Evolutionary conservation across 2,888 invertebrate species (phyloP).

Genomic region (Mythimna albipuncta): DNA sequence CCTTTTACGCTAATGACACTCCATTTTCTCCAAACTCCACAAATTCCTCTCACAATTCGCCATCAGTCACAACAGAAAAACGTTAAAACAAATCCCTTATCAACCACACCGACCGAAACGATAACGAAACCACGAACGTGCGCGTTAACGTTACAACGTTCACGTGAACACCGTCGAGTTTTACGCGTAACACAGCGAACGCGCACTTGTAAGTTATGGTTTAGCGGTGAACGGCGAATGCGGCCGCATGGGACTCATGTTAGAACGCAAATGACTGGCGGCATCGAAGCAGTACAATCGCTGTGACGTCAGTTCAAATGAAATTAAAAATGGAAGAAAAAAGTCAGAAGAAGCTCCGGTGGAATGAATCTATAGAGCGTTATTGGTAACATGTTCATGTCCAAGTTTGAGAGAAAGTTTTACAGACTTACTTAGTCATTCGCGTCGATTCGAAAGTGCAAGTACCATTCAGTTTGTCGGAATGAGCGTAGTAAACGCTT

Average conservation of each 20-base stretch:
- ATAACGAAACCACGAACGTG: slow-evolving; percentile 69
- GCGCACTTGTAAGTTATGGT: slow-evolving; percentile 67
- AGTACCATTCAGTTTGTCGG: slow-evolving; percentile 72
- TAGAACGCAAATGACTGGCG: slow-evolving; percentile 82
- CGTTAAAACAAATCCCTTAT: slow-evolving; percentile 73
- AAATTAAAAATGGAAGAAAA: slow-evolving; percentile 80
- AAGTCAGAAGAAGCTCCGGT: slow-evolving; percentile 76
- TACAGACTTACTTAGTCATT: slow-evolving; percentile 74
- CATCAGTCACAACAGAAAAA: slow-evolving; percentile 69
- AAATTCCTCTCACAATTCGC: slow-evolving; percentile 70
- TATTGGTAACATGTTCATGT: slow-evolving; percentile 77
- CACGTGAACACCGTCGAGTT: slow-evolving; percentile 61
- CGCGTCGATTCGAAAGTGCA: slow-evolving; percentile 83
- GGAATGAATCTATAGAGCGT: slow-evolving; percentile 77
- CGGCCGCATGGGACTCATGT: slow-evolving; percentile 81
- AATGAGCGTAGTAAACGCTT: slow-evolving; percentile 59
- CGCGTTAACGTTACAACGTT: slow-evolving; percentile 69
- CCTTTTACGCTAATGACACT: slow-evolving; percentile 83
- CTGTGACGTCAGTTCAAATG: slow-evolving; percentile 82
- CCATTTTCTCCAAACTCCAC: slow-evolving; percentile 76
- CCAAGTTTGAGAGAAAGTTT: slow-evolving; percentile 79
- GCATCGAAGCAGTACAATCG: slow-evolving; percentile 80
- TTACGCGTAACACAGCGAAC: slow-evolving; percentile 69
- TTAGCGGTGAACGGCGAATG: slow-evolving; percentile 67
- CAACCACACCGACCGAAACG: slow-evolving; percentile 64